These are phyloP conservation scores for Drosophila busckii DNA, from an alignment of 1,140 invertebrate genomes.

Conservation along the genomic window DNA sequence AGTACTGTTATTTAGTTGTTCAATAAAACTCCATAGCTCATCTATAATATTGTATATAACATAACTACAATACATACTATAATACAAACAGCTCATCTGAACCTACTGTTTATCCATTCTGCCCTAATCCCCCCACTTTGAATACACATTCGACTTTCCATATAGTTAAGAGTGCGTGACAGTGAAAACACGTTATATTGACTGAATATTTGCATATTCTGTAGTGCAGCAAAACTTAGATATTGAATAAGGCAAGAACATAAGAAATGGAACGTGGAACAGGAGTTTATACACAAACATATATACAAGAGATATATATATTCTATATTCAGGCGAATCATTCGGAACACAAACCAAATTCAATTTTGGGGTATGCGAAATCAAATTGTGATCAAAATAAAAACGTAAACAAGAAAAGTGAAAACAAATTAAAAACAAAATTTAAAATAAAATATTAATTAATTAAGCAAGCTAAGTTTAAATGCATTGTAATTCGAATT, in stretches of 20 bases:
- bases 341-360: constrained; percentile 71
- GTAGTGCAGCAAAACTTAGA: constrained; percentile 29
- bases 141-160: no score
- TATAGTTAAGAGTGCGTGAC: constrained; percentile 13
- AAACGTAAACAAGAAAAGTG: constrained; percentile 30
- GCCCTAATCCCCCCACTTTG: no score
- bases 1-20: constrained; percentile 71
- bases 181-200: constrained; percentile 51
- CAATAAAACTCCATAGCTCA: constrained; percentile 32
- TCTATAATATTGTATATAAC: constrained; percentile 38
- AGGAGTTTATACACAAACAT: constrained; percentile 15
- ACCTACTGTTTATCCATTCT: no score
- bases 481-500: constrained; percentile 67
- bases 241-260: constrained; percentile 27
- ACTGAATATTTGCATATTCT: constrained; percentile 67
- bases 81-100: no score
- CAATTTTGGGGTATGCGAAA: constrained; percentile 71
- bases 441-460: constrained; percentile 46
- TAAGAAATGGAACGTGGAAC: constrained; percentile 23
- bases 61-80: no score
- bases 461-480: constrained; percentile 58
- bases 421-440: constrained; percentile 18
- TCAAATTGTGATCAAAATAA: constrained; percentile 75
- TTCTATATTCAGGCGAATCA: constrained; percentile 67
- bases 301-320: constrained; percentile 5